Evolutionary conservation across 2,888 invertebrate genomes (phyloP).

Genomic region (Limnephilus lunatus): DNA sequence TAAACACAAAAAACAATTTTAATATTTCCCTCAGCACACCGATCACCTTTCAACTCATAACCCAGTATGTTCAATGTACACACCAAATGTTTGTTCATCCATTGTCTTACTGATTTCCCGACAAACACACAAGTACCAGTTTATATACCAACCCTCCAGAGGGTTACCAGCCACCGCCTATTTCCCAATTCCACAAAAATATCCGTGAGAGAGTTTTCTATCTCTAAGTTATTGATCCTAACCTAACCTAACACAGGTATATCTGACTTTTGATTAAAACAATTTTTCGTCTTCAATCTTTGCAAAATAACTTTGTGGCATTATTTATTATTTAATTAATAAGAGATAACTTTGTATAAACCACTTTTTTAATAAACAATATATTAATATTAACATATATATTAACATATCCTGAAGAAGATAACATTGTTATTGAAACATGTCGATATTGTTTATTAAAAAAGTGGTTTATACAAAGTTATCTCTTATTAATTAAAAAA

Average conservation of each 20-base stretch:
- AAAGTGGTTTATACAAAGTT: too few relatives aligned
- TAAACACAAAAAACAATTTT: too few relatives aligned
- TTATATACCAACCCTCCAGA: not conserved
- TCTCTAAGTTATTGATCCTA: not conserved
- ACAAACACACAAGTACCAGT: conserved; percentile 48
- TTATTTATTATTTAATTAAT: too few relatives aligned
- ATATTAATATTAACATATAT: too few relatives aligned
- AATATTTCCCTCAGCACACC: not conserved
- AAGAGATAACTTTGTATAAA: too few relatives aligned
- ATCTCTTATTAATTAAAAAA: too few relatives aligned
- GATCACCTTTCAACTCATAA: not conserved
- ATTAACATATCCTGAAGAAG: too few relatives aligned
- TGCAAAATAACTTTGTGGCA: too few relatives aligned
- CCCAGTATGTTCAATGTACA: conserved; percentile 16
- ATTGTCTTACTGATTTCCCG: conserved; percentile 63
- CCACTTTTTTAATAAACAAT: too few relatives aligned
- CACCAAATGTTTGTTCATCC: conserved; percentile 54
- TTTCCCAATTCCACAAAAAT: not conserved
- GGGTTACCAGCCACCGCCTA: not conserved
- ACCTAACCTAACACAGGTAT: not conserved
- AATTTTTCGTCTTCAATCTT: too few relatives aligned
- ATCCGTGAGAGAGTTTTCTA: not conserved
- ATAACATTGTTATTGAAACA: too few relatives aligned
- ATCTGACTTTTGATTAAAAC: not conserved
- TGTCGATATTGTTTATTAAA: too few relatives aligned